A percentile compares a stretch with the other conserved stretches of the same genome.
phyloP scores from a whole-genome alignment of 2,888 invertebrate species.

The Dryadula phaetusa region DNA sequence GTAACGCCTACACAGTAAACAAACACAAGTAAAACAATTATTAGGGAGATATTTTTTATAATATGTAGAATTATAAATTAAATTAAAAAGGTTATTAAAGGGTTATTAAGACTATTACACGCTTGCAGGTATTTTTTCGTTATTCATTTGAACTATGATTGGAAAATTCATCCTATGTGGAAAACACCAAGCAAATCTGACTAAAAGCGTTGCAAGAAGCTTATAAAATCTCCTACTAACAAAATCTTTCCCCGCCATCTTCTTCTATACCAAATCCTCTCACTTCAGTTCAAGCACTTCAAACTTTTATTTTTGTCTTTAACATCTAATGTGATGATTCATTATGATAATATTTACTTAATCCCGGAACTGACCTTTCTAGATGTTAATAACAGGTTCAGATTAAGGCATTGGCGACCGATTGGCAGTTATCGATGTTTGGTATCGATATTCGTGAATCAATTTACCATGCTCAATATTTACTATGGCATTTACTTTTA shows the following conservation, averaged over 20 bases:
- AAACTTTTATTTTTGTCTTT: neutral
- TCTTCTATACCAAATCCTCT: too few species aligned
- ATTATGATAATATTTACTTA: slow-evolving; percentile 7
- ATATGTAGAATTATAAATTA: too few species aligned
- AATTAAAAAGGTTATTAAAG: too few species aligned
- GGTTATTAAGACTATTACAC: too few species aligned
- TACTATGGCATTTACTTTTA: slow-evolving; percentile 42
- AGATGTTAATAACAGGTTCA: slow-evolving; percentile 15
- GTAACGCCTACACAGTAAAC: slow-evolving; percentile 46
- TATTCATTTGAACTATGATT: too few species aligned
- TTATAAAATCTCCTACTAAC: too few species aligned
- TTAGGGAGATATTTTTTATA: neutral
- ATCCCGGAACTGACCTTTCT: slow-evolving; percentile 25
- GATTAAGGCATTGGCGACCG: slow-evolving; percentile 32
- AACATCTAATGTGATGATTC: neutral
- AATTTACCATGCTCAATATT: slow-evolving; percentile 46
- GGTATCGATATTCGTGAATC: slow-evolving; percentile 52
- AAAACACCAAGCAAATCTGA: too few species aligned
- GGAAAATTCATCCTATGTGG: too few species aligned
- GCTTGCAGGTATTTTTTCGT: too few species aligned
- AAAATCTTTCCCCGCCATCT: too few species aligned
- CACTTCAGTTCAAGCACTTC: too few species aligned
- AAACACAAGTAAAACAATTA: slow-evolving; percentile 38
- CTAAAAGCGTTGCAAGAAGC: too few species aligned
- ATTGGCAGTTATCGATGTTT: slow-evolving; percentile 48